A percentile compares a stretch with the other conserved stretches of the same genome.
phyloP scores from a whole-genome alignment of 1,140 invertebrate species.

The Acromyrmex heyeri region DNA sequence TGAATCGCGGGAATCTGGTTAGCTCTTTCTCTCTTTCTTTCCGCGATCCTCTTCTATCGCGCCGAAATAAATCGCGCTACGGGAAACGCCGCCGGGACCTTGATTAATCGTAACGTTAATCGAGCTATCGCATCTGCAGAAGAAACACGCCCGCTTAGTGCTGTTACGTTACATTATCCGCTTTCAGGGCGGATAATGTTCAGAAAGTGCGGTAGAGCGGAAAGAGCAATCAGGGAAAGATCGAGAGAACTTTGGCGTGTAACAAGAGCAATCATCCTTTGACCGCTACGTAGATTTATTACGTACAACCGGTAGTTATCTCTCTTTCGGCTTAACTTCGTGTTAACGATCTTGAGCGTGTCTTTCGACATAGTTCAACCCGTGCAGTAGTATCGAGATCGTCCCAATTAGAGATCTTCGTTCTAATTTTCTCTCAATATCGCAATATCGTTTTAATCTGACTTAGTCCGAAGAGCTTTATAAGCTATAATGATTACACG shows the following conservation, averaged over 20 bases:
- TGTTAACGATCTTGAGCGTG: background rate
- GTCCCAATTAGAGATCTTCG: background rate
- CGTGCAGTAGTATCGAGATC: background rate
- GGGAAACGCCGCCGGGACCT: constrained; percentile 18
- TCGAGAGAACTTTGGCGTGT: background rate
- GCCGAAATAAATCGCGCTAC: constrained; percentile 29
- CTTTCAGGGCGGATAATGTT: constrained; percentile 12
- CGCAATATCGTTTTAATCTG: constrained; percentile 24
- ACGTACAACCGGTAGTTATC: constrained; percentile 4
- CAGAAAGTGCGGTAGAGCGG: constrained; percentile 6
- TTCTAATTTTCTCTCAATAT: constrained; percentile 41
- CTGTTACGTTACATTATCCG: background rate
- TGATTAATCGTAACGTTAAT: constrained; percentile 46
- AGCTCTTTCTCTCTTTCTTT: background rate
- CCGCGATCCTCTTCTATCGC: background rate
- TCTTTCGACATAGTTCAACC: background rate
- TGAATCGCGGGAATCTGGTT: constrained; percentile 6
- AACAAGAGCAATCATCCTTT: constrained; percentile 38
- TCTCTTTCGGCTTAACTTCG: background rate
- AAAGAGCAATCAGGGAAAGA: constrained; percentile 8
- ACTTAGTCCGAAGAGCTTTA: background rate
- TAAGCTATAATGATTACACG: constrained; percentile 25
- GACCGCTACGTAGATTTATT: constrained; percentile 26
- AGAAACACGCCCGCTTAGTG: background rate
- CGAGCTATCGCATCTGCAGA: constrained; percentile 29